Conservation (phyloP, 2,888 invertebrate genomes). For the Oligia latruncula region DNA sequence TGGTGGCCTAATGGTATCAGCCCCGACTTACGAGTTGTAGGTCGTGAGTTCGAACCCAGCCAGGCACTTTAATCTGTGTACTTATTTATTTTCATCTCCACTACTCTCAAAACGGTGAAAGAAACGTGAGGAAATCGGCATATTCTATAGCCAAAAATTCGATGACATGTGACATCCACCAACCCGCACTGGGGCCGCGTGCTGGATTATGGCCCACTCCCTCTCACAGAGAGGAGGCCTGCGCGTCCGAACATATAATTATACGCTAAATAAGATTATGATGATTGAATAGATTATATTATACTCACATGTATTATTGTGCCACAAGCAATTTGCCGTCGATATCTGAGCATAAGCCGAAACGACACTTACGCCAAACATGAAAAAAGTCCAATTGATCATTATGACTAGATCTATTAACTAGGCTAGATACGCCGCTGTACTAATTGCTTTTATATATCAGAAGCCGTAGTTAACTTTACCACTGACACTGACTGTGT, state of each 20-base stretch:
- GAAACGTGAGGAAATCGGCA: not conserved
- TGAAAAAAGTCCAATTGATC: conserved; percentile 68
- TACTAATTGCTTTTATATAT: conserved; percentile 33
- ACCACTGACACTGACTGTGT: conserved; percentile 32
- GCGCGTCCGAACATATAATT: no score
- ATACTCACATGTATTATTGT: conserved; percentile 78
- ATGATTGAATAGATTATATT: not conserved
- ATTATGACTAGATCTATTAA: conserved; percentile 58
- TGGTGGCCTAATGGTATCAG: not conserved
- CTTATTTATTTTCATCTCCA: not conserved
- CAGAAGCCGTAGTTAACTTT: conserved; percentile 3
- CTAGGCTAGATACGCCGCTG: conserved; percentile 18
- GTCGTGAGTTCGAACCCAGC: not conserved
- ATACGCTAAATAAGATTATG: not conserved
- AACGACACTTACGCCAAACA: conserved; percentile 65
- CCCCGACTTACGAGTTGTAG: not conserved
- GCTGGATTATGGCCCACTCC: not conserved
- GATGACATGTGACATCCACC: not conserved
- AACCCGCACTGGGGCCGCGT: not conserved
- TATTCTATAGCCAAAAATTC: not conserved
- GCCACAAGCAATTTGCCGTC: conserved; percentile 74
- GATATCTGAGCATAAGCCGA: conserved; percentile 66
- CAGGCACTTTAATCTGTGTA: not conserved
- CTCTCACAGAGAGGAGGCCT: not conserved
- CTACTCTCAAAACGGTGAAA: not conserved